Base-by-base conservation (phyloP, 2,113 vertebrate genomes). In the Nestor notabilis region DNA sequence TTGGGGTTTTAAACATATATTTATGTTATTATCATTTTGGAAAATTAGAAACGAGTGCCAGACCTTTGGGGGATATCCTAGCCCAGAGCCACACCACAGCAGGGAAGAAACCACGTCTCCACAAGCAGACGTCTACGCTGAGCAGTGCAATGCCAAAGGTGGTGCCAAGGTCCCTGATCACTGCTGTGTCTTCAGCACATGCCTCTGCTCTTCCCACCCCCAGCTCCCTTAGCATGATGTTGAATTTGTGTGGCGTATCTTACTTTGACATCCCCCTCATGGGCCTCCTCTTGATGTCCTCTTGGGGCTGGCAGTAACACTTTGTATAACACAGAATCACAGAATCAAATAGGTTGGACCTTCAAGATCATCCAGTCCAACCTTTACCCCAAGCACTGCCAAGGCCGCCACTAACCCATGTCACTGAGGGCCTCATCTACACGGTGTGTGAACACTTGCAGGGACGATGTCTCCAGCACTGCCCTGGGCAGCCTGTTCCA, bases 111-210 rank as follows among this genome's bases (percentile, higher is more conserved):
- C 2, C 2, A 3, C 3, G 0, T 21, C 23, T 70, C 52, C 68
- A 17, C 2, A 53, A 53, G 47, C 43, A 76, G 61, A 17, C 0
- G 3, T 20, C 19, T 7, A 0, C 5, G 0, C 31, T 1, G 3
- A 60, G 31, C 17, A 7, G 5, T 5, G 33, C 5, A 13, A 6
- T 5, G 25, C 39, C 72, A 39, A 2, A 20, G 4, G 46, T 9
- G 49, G 9, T 23, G 53, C 14, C 21, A 1, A 0, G 2, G 49
- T 25, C 65, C 41, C 20, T 1, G 2, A 2, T 7, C 27, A 14
- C 31, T 7, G 33, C 4, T 3, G 10, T 35, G 33, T 27, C 83
- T 28, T 33, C 75, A 79, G 25, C 29, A 60, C 63, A 16, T 4
- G 4, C 63, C 27, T 71, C 35, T 23, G 7, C 19, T 37, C 56